phyloP scores from a whole-genome alignment of 2,888 invertebrate species.

The Conus canariensis region DNA sequence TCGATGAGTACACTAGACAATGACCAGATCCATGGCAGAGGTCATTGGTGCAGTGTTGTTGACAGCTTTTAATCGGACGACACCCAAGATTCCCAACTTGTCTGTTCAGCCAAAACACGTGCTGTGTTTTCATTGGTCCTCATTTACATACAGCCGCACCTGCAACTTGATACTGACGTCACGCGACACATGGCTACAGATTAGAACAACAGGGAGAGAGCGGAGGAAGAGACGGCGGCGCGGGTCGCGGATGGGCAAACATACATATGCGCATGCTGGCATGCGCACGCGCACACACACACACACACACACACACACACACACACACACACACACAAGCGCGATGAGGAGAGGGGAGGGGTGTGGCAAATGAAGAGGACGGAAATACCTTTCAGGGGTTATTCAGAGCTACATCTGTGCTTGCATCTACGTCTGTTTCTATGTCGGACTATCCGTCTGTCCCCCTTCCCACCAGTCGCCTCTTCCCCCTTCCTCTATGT shows the following conservation, averaged over 20 bases:
- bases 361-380: too few species aligned
- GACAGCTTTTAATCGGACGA: background rate
- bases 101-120: background rate
- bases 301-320: background rate
- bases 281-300: background rate
- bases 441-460: too few species aligned
- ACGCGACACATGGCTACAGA: background rate
- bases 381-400: background rate
- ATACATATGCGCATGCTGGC: background rate
- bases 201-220: background rate
- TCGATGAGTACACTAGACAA: too few species aligned
- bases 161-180: slow-evolving; percentile 6
- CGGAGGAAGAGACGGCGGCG: background rate
- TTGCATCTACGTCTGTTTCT: too few species aligned
- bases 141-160: slow-evolving; percentile 8
- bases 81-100: background rate
- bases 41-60: too few species aligned
- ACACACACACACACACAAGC: background rate
- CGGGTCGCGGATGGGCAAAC: background rate
- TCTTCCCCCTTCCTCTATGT: too few species aligned
- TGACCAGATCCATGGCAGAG: too few species aligned
- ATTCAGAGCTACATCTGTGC: background rate
- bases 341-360: too few species aligned
- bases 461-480: too few species aligned
- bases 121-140: background rate